These are phyloP conservation scores for Sander lucioperca DNA, from an alignment of 2,113 vertebrate species.

Conservation along the genomic window DNA sequence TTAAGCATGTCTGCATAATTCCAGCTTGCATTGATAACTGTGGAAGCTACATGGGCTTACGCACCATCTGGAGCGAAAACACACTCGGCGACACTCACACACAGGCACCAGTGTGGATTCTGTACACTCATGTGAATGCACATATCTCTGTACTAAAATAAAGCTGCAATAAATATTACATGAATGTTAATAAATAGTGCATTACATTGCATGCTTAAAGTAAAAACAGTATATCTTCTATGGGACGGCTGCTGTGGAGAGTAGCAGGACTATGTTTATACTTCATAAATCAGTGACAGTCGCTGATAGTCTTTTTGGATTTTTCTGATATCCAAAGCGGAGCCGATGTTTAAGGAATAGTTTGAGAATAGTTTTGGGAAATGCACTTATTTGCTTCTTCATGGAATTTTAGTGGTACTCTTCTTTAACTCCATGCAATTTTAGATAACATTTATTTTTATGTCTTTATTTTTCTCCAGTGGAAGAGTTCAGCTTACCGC, in stretches of 20 bases:
- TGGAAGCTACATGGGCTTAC: conserved; percentile 43
- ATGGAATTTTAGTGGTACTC: background rate
- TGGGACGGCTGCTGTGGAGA: conserved; percentile 24
- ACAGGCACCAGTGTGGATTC: conserved; percentile 2
- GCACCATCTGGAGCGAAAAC: conserved; percentile 64
- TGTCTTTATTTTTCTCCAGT: background rate
- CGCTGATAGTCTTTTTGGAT: conserved; percentile 13
- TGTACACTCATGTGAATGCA: conserved; percentile 25
- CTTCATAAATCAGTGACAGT: conserved; percentile 18
- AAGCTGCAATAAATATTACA: conserved; percentile 64
- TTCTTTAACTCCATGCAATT: conserved; percentile 2
- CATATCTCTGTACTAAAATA: conserved; percentile 43
- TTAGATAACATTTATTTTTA: background rate
- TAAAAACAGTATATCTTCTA: conserved; percentile 33
- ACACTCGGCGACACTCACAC: conserved; percentile 16
- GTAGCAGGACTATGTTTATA: conserved; percentile 29
- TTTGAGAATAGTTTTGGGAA: background rate
- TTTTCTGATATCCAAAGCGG: conserved; percentile 1
- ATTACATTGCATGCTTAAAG: conserved; percentile 44
- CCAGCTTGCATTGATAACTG: conserved; percentile 50
- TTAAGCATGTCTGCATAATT: conserved; percentile 50
- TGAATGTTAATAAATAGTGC: conserved; percentile 66
- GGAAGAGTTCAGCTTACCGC: background rate
- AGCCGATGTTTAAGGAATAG: background rate
- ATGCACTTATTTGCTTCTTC: background rate